Base-by-base conservation (phyloP, 1,140 invertebrate species). In the Macrostomum lignano region DNA sequence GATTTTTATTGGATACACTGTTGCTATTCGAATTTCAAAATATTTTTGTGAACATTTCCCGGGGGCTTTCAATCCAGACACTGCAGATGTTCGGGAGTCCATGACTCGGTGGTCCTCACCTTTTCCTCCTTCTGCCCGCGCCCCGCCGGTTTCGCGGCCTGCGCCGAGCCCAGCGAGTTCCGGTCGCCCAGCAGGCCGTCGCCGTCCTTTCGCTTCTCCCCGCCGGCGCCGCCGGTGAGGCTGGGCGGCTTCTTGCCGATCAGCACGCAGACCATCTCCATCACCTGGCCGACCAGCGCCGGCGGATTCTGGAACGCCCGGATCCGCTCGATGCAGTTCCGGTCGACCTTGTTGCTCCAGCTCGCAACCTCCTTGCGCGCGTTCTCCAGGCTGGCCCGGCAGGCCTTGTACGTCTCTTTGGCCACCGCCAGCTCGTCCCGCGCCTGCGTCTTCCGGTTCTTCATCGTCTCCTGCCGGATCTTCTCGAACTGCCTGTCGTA, bases 261-360 rank as follows among this genome's bases (percentile, higher is more conserved):
- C 21, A 56, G 39, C 17, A 45, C 49, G 47, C 53, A 52, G n/a
- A 55, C 45, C 52, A 58, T 57, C 38, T 58, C 54, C 47, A 57
- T 52, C 30, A 36, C 38, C 38, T 36, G 29, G 5, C 50, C 51
- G 7, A 58, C 53, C 25, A 55, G 36, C 3, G 43, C 9, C 15
- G 55, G 52, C 13, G 55, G 55, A 31, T 46, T 53, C n/a, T 44
- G 33, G 36, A 57, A 55, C 0, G 41, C 43, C 29, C 42, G 40
- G 3, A 58, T 40, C 21, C 47, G 37, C 31, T 58, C 55, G 28
- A 58, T 51, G 38, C 51, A 52, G 7, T 42, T 25, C 5, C 50
- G 37, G 37, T 58, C 52, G 2, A 58, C 49, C 35, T 53, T 52
- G 19, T 31, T 35, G 32, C 44, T 52, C 52, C 52, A 57, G 17